Evolutionary conservation across 37 sponge, comb jelly and placozoan species (phyloP).

Genomic region (Petrosia ficiformis): DNA sequence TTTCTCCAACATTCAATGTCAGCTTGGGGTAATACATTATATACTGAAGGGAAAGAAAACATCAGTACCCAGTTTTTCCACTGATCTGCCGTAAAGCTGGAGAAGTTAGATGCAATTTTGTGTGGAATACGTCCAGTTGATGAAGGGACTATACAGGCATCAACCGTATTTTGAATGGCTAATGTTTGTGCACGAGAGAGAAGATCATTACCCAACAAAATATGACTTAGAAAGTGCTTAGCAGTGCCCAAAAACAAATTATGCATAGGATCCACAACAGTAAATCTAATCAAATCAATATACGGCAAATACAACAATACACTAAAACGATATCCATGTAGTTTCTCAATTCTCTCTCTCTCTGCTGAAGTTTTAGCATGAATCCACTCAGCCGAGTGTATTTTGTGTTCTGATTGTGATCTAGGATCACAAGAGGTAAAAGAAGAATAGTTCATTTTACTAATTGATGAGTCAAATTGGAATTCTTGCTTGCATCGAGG

Average conservation of each 20-base stretch:
- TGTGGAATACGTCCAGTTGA: not conserved
- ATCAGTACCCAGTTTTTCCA: constrained; percentile 7
- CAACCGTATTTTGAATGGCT: not conserved
- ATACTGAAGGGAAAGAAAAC: constrained; percentile 1
- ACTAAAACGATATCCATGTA: not conserved
- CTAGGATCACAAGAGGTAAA: not conserved
- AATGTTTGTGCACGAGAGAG: not conserved
- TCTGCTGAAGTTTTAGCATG: not conserved
- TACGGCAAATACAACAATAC: not conserved
- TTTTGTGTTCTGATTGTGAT: not conserved
- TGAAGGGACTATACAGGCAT: not conserved
- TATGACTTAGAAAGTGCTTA: not conserved
- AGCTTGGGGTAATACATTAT: not conserved
- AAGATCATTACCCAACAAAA: constrained; percentile 2
- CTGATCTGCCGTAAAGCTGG: constrained; percentile 9
- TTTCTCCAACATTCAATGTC: not conserved
- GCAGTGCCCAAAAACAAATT: constrained; percentile 18
- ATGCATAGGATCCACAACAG: constrained; percentile 14
- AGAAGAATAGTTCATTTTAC: not conserved
- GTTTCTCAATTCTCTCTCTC: not conserved
- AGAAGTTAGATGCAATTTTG: constrained; percentile 3
- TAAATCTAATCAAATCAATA: not conserved
- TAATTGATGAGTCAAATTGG: not conserved
- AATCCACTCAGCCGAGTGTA: not conserved
- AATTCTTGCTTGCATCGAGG: not conserved